Evolutionary conservation across 2,888 invertebrate species (phyloP), one percentile per base, ranked within the genome.

Genomic region (Chalcis sispes): DNA sequence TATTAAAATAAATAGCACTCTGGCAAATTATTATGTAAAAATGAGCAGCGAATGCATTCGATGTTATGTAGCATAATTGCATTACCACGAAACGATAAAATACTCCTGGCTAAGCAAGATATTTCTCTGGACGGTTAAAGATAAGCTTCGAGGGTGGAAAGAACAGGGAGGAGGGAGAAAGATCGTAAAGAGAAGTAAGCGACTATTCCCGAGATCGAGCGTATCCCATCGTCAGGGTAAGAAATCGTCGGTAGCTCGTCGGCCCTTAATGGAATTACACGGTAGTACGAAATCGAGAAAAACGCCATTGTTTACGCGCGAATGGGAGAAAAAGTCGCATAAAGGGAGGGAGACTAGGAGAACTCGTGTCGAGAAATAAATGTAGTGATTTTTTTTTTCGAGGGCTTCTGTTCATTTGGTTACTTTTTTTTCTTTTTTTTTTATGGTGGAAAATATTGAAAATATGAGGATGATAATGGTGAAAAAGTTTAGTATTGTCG

Each of bases 261-360:
- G 54, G 66, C 69, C 72, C 77, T 72, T 81, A 81, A 80, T 80
- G 79, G 79, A 80, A 81, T 80, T 79, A 80, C 79, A 79, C 72
- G 77, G 69, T 78, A 59, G 56, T 40, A 13, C 23, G 64, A 23
- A 70, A 70, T 75, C 65, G 72, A 72, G 66, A 61, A 66, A 66
- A 54, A 69, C 40, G 66, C 54, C 62, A 67, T 72, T 76, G 67
- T 76, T 72, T 76, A 61, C 71, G 67, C 54, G 71, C 25, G 36
- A 23, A 20, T 29, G 29, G 66, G 61, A 18, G 50, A 46, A 36
- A 50, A 25, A 29, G 48, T 15, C 13, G 7, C 20, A 20, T 15
- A 20, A 27, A 46, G 29, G 65, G n/a, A 66, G n/a, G 50, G 42
- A 48, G 40, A 36, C 20, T 36, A 20, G 36, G 18, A 48, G 42